Evolutionary conservation across 1,140 invertebrate species (phyloP).

Genomic region (Hyphantria cunea): DNA sequence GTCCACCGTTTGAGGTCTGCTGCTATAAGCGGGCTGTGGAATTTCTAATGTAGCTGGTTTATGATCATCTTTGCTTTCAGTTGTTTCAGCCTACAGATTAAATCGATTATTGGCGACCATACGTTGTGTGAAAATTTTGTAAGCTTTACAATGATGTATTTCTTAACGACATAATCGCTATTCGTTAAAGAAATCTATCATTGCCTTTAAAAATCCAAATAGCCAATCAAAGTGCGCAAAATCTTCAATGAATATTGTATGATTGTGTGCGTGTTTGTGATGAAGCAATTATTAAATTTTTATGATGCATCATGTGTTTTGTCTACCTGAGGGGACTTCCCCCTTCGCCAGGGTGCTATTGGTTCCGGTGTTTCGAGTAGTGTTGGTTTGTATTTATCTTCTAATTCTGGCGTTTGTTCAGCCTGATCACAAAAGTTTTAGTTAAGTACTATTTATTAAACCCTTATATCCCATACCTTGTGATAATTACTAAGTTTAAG

Average conservation of each 20-base stretch:
- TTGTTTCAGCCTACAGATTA: constrained; percentile 69
- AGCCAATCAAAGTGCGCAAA: constrained; percentile 19
- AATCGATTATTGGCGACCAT: constrained; percentile 68
- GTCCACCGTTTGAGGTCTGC: constrained; percentile 55
- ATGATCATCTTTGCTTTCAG: constrained; percentile 57
- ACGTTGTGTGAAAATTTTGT: constrained; percentile 38
- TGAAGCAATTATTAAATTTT: constrained; percentile 27
- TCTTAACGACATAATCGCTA: constrained; percentile 12
- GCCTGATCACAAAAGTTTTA: constrained; percentile 51
- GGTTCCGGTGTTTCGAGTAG: constrained; percentile 58
- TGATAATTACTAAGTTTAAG: constrained; percentile 8
- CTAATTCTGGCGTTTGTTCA: constrained; percentile 72
- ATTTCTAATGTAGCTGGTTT: constrained; percentile 62
- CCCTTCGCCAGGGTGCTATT: constrained; percentile 61
- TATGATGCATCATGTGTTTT: constrained; percentile 26
- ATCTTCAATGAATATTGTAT: constrained; percentile 16
- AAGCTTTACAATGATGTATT: constrained; percentile 14
- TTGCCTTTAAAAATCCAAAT: constrained; percentile 3
- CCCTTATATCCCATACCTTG: too few species aligned
- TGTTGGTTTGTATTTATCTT: constrained; percentile 68
- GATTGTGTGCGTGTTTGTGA: constrained; percentile 26
- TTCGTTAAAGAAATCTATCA: constrained; percentile 16
- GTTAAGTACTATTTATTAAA: too few species aligned
- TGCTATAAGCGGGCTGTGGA: constrained; percentile 61
- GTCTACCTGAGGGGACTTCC: constrained; percentile 66